Evolutionary conservation across 2,113 vertebrate species (phyloP).

Genomic region (Martes martes): DNA sequence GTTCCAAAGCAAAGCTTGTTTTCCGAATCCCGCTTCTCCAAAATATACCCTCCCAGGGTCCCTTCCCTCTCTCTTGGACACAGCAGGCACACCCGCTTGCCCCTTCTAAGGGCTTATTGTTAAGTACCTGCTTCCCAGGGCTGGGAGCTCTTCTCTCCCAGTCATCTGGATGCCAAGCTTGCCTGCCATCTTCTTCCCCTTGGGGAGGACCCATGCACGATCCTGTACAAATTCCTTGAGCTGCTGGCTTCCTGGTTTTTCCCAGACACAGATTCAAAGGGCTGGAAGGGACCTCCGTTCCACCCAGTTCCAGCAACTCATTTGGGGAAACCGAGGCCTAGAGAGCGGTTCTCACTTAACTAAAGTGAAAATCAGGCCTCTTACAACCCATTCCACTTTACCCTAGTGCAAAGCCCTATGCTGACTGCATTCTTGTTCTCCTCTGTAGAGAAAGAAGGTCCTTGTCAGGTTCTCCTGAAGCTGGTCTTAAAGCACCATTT

Average conservation of each 20-base stretch:
- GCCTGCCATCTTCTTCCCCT: not conserved
- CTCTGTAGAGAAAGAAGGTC: not conserved
- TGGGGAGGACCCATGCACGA: rapidly evolving
- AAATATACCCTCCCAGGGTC: not conserved
- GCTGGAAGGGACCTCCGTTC: not conserved
- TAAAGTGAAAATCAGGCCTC: not conserved
- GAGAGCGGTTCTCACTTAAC: not conserved
- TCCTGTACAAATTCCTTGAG: not conserved
- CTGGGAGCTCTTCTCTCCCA: not conserved
- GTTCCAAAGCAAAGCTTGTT: not conserved
- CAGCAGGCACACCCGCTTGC: rapidly evolving
- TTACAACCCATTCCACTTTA: not conserved
- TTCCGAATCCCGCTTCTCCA: not conserved
- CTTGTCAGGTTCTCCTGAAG: not conserved
- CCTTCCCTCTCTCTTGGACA: not conserved
- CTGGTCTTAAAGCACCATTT: not conserved
- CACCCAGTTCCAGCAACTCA: not conserved
- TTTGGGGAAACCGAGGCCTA: not conserved
- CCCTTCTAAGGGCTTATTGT: not conserved
- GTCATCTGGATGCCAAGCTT: rapidly evolving
- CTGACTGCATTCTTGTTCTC: not conserved
- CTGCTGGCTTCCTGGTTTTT: not conserved
- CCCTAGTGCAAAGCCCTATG: not conserved
- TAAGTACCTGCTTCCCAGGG: not conserved
- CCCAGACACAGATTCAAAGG: not conserved